Percentiles rank a stretch among this genome's conserved stretches.
These are phyloP conservation scores for Drosophila orosa DNA, from an alignment of 1,140 invertebrate species.

Conservation along the genomic window DNA sequence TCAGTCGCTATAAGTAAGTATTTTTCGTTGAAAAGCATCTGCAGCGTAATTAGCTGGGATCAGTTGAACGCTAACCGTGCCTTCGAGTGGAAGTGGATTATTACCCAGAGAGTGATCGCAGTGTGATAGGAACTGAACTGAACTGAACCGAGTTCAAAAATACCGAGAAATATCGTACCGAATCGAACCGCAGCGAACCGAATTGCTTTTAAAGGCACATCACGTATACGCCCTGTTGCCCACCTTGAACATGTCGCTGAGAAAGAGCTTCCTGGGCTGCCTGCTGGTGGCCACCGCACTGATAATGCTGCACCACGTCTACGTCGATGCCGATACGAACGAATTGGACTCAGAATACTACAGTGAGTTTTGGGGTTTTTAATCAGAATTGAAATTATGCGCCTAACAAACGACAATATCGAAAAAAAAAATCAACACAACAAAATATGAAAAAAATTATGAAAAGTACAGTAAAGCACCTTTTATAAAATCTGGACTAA, in stretches of 20 bases:
- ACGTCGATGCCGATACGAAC: conserved; percentile 66
- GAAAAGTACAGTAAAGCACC: too few species aligned
- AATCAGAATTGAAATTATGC: not conserved
- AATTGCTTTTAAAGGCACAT: conserved; percentile 6
- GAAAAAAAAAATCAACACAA: not conserved
- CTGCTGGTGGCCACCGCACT: conserved; percentile 47
- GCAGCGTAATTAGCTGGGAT: conserved; percentile 63
- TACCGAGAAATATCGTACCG: conserved; percentile 3
- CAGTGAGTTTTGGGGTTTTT: conserved; percentile 40
- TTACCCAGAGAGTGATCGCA: conserved; percentile 19
- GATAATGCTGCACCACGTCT: conserved; percentile 46
- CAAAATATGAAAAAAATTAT: not conserved
- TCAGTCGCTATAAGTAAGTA: conserved; percentile 28
- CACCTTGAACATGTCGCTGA: conserved; percentile 49
- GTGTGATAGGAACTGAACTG: conserved; percentile 1
- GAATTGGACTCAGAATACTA: conserved; percentile 57
- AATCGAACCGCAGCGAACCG: not conserved
- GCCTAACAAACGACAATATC: not conserved
- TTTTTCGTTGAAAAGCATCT: conserved; percentile 74
- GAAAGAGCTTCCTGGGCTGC: conserved; percentile 53
- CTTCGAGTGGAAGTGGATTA: conserved; percentile 63
- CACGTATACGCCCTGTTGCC: conserved; percentile 35
- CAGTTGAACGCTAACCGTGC: conserved; percentile 67
- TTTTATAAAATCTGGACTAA: too few species aligned
- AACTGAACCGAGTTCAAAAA: conserved; percentile 5